Base-by-base conservation (phyloP, 2,113 vertebrate species). In the Eulemur rufifrons region DNA sequence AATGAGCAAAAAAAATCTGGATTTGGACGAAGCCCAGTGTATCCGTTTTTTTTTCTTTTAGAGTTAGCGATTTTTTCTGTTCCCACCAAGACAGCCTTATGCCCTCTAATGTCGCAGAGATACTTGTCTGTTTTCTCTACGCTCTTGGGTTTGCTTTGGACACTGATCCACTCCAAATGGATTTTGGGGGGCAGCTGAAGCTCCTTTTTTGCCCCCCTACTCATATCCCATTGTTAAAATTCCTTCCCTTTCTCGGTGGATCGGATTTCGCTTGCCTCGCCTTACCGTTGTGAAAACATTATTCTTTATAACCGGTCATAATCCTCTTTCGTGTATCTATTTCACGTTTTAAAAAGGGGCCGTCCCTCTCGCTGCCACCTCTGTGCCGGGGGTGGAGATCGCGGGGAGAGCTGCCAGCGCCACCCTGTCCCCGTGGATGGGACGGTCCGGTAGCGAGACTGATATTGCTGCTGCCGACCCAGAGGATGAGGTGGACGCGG, bases 401-500 rank as follows among this genome's bases (percentile, higher is more conserved):
- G 13, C 1, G 4, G 8, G 7, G 13, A 20, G 5, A 20, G 5
- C 8, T 8, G 10, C 29, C 2, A 29, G 23, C 18, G 8, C 50
- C 14, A 20, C 3, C 6, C 13, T 1, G 8, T 0, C 4, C 20
- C 10, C 2, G 4, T 1, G 7, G 27, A 81, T 39, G 21, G 32
- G 56, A 66, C 25, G 29, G 76, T 11, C n/a, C 27, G 8, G 10
- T 1, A 0, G 8, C 42, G 14, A 71, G 32, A 37, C 15, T 1
- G 34, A 25, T 37, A 32, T 17, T 47, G 25, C 52, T 12, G 37
- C 13, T 47, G 25, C 52, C 10, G 37, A 52, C 66, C 29, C 1
- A 7, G 7, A 6, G 0, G 29, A 52, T 0, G 1, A 61, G 17
- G 2, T 25, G 1, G 4, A 4, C 1, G 12, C 47, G 15, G 17